Base-by-base conservation (phyloP, 1,140 invertebrate genomes). In the Halictus rubicundus region DNA sequence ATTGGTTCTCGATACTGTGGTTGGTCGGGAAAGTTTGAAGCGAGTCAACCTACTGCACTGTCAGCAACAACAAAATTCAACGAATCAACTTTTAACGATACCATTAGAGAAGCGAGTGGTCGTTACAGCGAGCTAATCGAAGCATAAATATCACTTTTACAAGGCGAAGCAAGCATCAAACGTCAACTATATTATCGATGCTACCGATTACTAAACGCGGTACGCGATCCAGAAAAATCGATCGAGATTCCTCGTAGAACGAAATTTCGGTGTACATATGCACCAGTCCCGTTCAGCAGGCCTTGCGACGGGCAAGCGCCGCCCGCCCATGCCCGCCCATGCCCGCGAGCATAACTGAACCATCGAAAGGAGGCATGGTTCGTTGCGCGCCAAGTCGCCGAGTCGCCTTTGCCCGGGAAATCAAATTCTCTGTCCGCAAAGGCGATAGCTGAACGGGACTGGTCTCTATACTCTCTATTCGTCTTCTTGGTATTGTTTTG, bases 51-150 rank as follows among this genome's bases (percentile, higher is more conserved):
- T 89, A 92, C 89, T 89, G 89, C 89, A 92, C 89, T 91, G 91
- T 88, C 88, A 89, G 91, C 91, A 91, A 91, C 88, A 92, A 92
- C 89, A 92, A 92, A 91, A 90, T 81, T 90, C 86, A 91, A 90
- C 88, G 63, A 42, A 23, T 64, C 82, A 82, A 61, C 68, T 73
- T 71, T 88, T 81, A 84, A 78, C 21, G 54, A n/a, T 57, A n/a
- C 7, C n/a, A 32, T 32, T 32, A 1, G 85, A 87, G 74, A 85
- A 86, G 79, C 81, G 59, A 73, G 74, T 69, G 37, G 80, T 49
- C 75, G 79, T 86, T 61, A 54, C 70, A 82, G 81, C 80, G 84
- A 39, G 63, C 66, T 86, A 64, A 7, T 81, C 80, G 61, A 77
- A 90, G 89, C 81, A 32, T 87, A 86, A 87, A 80, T 84, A 64